Evolutionary conservation across 1,140 invertebrate species (phyloP), one percentile per base, ranked within the genome.

Genomic region (Drosophila subpulchrella): DNA sequence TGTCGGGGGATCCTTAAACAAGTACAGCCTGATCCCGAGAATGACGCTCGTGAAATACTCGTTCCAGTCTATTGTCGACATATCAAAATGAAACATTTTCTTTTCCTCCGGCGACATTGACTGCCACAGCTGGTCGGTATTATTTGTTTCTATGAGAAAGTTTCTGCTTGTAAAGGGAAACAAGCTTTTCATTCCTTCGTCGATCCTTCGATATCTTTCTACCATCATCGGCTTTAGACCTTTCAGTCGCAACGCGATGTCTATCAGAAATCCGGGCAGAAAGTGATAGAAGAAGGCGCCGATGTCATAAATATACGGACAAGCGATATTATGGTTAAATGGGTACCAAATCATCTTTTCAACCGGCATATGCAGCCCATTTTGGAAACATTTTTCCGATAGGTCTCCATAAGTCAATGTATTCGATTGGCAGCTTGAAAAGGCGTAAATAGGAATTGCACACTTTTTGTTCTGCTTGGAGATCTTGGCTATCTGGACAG

Each of bases 91-190:
- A 81, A 96, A 97, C 0, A 95, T 83, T 2, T 92, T 81, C 62
- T 93, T 93, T 84, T 97, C 97, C 32, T 93, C 86, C 0, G 75
- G 66, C 2, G 94, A 92, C 48, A 98, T 88, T 11, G 93, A 93
- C 0, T 92, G 76, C 91, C 95, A 94, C 47, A 98, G 88, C 6
- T 85, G 84, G 41, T 94, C 90, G 0, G 94, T 92, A 78, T 97
- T 97, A 0, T 93, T 90, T 73, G 95, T 95, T 6, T 93, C 84
- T 79, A 97, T 96, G 30, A 93, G 93, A 95, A 96, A 97, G 60
- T 94, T 91, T 34, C 93, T 91, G 0, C 93, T 92, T 3, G 94
- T 93, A 86, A 97, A 97, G 76, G 95, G 96, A 15, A 94, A 93
- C 17, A 97, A 91, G 4, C 94, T 94, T 11, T 92, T 91, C 2